Percentiles rank a stretch among this genome's conserved stretches.
Conservation (phyloP, 2,797 vertebrate species). For the Crypturellus tataupa region DNA sequence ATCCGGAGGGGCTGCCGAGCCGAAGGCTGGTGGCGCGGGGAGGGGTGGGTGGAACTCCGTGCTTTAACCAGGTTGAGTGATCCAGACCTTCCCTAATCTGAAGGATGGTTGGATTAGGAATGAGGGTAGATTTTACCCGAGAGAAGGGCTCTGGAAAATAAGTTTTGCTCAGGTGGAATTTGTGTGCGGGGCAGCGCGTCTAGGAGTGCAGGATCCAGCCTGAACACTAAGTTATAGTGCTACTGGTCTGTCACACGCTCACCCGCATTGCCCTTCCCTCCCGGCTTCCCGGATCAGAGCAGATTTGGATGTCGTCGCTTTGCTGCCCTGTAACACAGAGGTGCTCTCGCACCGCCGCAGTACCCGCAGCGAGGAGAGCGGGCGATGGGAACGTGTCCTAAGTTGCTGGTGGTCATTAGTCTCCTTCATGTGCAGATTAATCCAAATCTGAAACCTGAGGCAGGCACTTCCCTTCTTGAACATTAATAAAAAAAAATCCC, state of each 20-base stretch:
- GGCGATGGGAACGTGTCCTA: neutral
- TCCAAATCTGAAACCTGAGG: neutral
- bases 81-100: neutral
- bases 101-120: neutral
- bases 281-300: neutral
- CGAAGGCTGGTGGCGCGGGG: rapidly evolving
- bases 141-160: neutral
- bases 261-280: neutral
- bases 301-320: neutral
- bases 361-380: neutral
- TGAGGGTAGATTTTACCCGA: rapidly evolving
- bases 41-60: neutral
- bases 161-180: neutral
- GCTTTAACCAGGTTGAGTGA: neutral
- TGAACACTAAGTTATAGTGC: neutral
- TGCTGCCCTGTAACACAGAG: neutral
- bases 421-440: conserved; percentile 1
- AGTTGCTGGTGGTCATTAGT: neutral
- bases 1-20: neutral
- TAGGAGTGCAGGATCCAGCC: neutral
- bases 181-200: neutral
- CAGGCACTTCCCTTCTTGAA: neutral
- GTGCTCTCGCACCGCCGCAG: conserved; percentile 40
- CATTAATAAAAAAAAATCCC: neutral
- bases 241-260: neutral